These are phyloP conservation scores for Dysdera silvatica DNA, from an alignment of 1,140 invertebrate species.

Conservation along the genomic window DNA sequence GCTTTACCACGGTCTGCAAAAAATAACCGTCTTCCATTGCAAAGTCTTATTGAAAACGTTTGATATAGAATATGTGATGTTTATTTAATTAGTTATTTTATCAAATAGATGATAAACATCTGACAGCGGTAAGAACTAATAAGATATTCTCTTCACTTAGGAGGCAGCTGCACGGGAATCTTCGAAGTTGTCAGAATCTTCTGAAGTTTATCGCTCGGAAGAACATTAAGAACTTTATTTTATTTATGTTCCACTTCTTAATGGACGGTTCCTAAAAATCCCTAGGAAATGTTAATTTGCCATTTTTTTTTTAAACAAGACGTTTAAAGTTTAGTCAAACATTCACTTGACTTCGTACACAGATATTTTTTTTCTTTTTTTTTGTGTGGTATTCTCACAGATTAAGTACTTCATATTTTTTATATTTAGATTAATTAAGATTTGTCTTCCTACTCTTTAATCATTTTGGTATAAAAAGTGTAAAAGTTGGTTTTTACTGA, in stretches of 20 bases:
- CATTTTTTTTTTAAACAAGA: too few relatives aligned
- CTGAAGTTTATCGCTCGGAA: slow-evolving; percentile 11
- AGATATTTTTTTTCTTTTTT: too few relatives aligned
- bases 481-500: too few relatives aligned
- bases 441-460: too few relatives aligned
- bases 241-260: not conserved
- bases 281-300: too few relatives aligned
- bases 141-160: not conserved
- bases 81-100: not conserved
- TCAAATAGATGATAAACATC: not conserved
- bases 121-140: not conserved
- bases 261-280: too few relatives aligned
- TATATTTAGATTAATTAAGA: too few relatives aligned
- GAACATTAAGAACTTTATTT: slow-evolving; percentile 9
- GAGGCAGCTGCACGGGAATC: slow-evolving; percentile 8
- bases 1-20: not conserved
- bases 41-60: not conserved
- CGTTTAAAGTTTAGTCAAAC: too few relatives aligned
- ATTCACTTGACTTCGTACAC: too few relatives aligned
- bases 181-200: not conserved
- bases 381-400: too few relatives aligned
- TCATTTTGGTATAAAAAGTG: too few relatives aligned
- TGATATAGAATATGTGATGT: not conserved
- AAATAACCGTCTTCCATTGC: not conserved
- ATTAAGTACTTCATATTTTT: too few relatives aligned